Evolutionary conservation across 2,113 vertebrate genomes (phyloP), one percentile per base, ranked within the genome.

Genomic region (Uropsilus gracilis): DNA sequence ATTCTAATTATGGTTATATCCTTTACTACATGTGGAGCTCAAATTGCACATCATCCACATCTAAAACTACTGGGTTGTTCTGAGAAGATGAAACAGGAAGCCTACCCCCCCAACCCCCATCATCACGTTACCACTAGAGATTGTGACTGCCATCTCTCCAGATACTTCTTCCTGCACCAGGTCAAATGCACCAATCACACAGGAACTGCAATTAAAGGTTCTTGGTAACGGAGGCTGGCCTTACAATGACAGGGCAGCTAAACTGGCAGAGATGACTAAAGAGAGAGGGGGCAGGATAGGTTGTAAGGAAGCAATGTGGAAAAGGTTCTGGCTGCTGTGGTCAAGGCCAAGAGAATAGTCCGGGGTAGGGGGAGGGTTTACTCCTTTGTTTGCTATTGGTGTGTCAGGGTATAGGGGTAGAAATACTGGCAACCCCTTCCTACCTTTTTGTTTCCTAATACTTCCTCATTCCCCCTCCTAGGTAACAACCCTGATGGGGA

Each of bases 151-250:
- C 89, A 76, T 76, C 66, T 85, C 94, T 95, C 86, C 53, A 63
- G 12, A 26, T 22, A 48, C 77, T 94, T 88, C 90, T 76, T 55
- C 71, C 63, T 90, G 85, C 0, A 12, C 42, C 68, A 92, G 75
- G 92, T 53, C 89, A 91, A 91, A 72, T 69, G 75, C 7, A 20
- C 64, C 86, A 57, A 34, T 55, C 91, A 87, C 86, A 75, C 48
- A 53, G 86, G 78, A 86, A 94, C 93, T 92, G 91, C 83, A 96
- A 97, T 96, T 95, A 84, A 93, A 87, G 96, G 94, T 66, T 95
- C 83, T 71, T 69, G 80, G 81, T 86, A 64, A 86, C 3, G 5
- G 44, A 73, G 55, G 69, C 73, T n/a, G 57, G 91, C 69, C 82
- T 64, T 89, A n/a, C 46, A 82, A 94, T 88, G 95, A 96, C 88